phyloP scores from a whole-genome alignment of 2,888 invertebrate species.

The Lasioglossum morio region DNA sequence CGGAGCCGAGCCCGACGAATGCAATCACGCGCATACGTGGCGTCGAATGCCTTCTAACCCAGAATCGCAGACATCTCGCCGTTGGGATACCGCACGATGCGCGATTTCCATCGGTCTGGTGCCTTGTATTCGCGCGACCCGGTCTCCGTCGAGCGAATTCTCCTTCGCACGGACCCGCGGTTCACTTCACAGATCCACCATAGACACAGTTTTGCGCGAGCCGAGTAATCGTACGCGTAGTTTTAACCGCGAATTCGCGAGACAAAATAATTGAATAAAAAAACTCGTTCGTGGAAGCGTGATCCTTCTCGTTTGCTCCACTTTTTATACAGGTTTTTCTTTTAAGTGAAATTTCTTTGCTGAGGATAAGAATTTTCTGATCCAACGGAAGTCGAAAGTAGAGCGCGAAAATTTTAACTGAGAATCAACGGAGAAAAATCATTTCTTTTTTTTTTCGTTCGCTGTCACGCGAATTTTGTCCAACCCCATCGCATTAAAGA shows the following conservation, averaged over 20 bases:
- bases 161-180: neutral
- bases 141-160: constrained; percentile 7
- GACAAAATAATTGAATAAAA: neutral
- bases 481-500: too few species aligned
- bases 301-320: too few species aligned
- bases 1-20: constrained; percentile 24
- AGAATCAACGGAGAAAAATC: too few species aligned
- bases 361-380: too few species aligned
- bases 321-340: too few species aligned
- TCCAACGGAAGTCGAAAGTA: too few species aligned
- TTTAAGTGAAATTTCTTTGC: too few species aligned
- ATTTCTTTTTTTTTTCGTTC: too few species aligned
- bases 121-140: constrained; percentile 4
- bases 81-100: constrained; percentile 60
- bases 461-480: too few species aligned
- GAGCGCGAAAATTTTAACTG: too few species aligned
- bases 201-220: neutral
- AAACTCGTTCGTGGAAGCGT: neutral
- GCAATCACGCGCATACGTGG: constrained; percentile 63
- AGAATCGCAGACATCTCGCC: constrained; percentile 62
- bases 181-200: neutral
- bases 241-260: neutral
- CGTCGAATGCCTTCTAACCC: constrained; percentile 61
- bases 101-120: constrained; percentile 26
- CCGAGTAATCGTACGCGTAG: neutral